Evolutionary conservation across 1,140 invertebrate genomes (phyloP), one percentile per base, ranked within the genome.

Genomic region (Pseudomyrmex dendroicus): DNA sequence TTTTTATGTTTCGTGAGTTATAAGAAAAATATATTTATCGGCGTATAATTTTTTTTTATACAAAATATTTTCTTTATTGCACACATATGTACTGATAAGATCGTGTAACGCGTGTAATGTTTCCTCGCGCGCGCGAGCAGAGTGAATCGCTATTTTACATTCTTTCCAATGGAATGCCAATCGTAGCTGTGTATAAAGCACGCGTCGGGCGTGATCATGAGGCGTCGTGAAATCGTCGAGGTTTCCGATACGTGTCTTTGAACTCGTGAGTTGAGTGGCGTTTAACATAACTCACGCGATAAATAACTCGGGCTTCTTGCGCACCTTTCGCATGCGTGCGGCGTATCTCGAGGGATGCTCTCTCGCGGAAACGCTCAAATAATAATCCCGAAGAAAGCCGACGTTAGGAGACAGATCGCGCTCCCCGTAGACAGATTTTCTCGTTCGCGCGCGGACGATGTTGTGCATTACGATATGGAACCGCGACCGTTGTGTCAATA

Each of bases 381-480:
- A 35, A 80, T 80, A 80, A 80, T 80, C 66, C 48, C 44, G 76
- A 72, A 72, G 76, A 72, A 80, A 80, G 66, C 76, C 66, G n/a
- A n/a, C 61, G 17, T 15, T 25, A 10, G 68, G 35, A 35, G 35
- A 73, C 54, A 13, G 35, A 35, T 2, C 15, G 48, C 56, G 56
- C 59, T 50, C 76, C 76, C 54, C 66, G 44, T 17, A 52, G 76
- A 61, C 35, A 46, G 48, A 35, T 20, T 46, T 46, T 46, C 13
- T 22, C 46, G 9, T 52, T 78, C 52, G 64, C 64, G 48, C 68
- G 67, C 50, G 50, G 59, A 9, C 12, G 61, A n/a, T 50, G 56
- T 12, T 25, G 66, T 44, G 54, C 8, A 7, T 64, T 35, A 13
- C 13, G 44, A 50, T n/a, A 17, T 35, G 0, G 13, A 17, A 61